Evolutionary conservation across 2,888 invertebrate genomes (phyloP), one percentile per base, ranked within the genome.

Genomic region (Ichneumoninae sp.): DNA sequence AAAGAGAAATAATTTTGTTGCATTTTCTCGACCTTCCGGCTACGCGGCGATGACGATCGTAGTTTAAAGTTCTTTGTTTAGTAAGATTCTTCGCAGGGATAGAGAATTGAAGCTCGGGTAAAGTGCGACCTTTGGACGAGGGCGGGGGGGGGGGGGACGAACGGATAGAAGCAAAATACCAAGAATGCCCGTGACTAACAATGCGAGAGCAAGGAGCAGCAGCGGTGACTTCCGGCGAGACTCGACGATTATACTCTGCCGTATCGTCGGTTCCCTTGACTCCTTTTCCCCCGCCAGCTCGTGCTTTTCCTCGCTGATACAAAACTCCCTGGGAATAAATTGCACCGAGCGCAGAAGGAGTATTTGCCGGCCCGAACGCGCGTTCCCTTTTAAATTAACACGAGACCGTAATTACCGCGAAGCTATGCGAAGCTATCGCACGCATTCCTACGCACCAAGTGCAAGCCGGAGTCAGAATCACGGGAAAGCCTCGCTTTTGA

Each of bases 321-420:
- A 6, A 62, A 13, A 13, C 62, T 22, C 19, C 54, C 54, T 54
- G 40, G 40, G 40, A 40, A 40, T 40, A 40, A 40, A 40, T 40
- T 40, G 8, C 40, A 40, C 10, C 44, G 16, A 13, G 40, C 69
- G 40, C 62, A 44, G 65, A 54, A 70, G 26, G 16, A n/a, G 65
- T 19, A n/a, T 7, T 44, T 44, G 62, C 22, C 30, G 33, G 8
- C 33, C 62, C 40, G 44, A 47, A 50, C 19, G 57, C 22, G 50
- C 74, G 83, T 84, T 89, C 83, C 86, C 88, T 90, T 91, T 88
- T 86, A 87, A 91, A 91, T 90, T 89, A 90, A 89, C 88, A 87
- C 86, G 84, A 62, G 62, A 30, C 77, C 62, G 86, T 89, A 90
- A 91, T 91, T 91, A 89, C 88, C 86, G 82, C 65, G 74, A 50